A percentile compares a stretch with the other conserved stretches of the same genome.
Evolutionary conservation across 2,797 vertebrate species (phyloP).

Genomic region (Carduelis carduelis): DNA sequence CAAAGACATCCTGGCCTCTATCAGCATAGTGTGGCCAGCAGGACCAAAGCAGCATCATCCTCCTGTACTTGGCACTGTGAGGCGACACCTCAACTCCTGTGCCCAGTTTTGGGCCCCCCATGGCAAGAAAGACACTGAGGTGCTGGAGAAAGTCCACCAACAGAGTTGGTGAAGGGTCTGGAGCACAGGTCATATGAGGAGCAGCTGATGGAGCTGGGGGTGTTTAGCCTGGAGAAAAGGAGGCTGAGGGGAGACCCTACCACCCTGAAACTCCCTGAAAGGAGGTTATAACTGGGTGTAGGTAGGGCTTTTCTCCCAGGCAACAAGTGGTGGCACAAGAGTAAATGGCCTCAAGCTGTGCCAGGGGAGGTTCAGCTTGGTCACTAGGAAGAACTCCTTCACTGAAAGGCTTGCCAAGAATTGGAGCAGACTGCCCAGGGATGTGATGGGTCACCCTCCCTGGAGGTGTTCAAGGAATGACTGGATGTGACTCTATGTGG

Average conservation of each 20-base stretch:
- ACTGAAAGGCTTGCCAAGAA: neutral
- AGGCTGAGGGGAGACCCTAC: no score
- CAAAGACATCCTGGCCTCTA: neutral
- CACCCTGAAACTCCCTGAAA: neutral
- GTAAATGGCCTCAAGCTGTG: neutral
- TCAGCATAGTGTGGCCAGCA: neutral
- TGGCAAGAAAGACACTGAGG: accelerated
- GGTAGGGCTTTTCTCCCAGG: neutral
- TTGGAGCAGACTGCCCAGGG: accelerated
- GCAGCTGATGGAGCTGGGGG: neutral
- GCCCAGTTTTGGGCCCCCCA: neutral
- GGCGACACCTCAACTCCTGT: accelerated
- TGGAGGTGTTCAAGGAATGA: no score
- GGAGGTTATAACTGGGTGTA: neutral
- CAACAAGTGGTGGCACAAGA: neutral
- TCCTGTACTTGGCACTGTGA: accelerated
- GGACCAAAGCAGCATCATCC: neutral
- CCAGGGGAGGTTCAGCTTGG: neutral
- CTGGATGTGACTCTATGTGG: neutral
- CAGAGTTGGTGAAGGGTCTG: neutral
- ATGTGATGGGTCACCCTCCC: neutral
- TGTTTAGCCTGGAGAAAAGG: neutral
- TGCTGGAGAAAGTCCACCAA: neutral
- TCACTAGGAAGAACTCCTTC: neutral
- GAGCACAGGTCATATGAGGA: neutral